Base-by-base conservation (phyloP, 2,113 vertebrate species). In the Neopipo cinnamomea region DNA sequence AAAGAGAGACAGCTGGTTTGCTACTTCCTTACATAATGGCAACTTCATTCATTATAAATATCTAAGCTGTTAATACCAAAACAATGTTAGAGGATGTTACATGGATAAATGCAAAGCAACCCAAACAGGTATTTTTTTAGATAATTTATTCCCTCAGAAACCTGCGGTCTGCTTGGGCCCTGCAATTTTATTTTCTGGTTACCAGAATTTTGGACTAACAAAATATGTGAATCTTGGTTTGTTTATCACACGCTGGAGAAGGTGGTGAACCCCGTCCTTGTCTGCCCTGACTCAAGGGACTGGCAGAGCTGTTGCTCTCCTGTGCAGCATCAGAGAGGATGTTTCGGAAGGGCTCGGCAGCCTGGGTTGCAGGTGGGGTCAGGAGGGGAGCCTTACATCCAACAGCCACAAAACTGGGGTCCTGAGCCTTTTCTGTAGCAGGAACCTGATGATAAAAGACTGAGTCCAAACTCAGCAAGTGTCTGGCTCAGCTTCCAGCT, bases 11-110 rank as follows among this genome's bases (percentile, higher is more conserved):
- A 68, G 52, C 52, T 91, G 71, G 82, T 97, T 91, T 88, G 55
- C 61, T 95, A 13, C 46, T 81, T 97, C 83, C 74, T 94, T 76
- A 67, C 74, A 58, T 92, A 93, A 89, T 14, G 4, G 25, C 42
- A 88, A 89, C 93, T 95, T 93, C 91, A 96, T 96, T 94, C 27
- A 88, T 96, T 96, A 73, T 84, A 71, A 92, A 41, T 92, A 84
- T 91, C 93, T 63, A 78, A 85, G 68, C 59, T 91, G 65, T 68
- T 96, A 85, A 72, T 47, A 94, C 39, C 39, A 73, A 91, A 94
- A 55, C 52, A 95, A 35, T 56, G 41, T 72, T 86, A 89, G 62
- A 80, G 61, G 55, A 73, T 75, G 76, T 75, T 91, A 44, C 55
- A 12, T 21, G 65, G 44, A 85, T 92, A 85, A 72, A 91, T 27